A percentile compares a stretch with the other conserved stretches of the same genome.
Evolutionary conservation across 2,797 vertebrate genomes (phyloP).

Genomic region (Gallirallus australis): DNA sequence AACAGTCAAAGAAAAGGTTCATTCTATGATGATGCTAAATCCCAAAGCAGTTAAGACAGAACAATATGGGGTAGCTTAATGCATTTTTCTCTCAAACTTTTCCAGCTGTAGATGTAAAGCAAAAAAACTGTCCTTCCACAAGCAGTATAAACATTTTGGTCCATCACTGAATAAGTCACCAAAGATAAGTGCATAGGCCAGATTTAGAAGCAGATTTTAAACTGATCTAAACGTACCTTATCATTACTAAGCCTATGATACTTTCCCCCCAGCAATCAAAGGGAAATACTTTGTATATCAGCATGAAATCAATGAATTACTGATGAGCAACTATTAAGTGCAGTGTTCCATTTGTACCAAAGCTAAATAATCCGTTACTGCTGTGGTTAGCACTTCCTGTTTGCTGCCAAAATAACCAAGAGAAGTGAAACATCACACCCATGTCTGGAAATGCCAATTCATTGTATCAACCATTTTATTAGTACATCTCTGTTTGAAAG

Average conservation of each 20-base stretch:
- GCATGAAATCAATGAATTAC: not conserved
- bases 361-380: slow-evolving; percentile 17
- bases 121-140: not conserved
- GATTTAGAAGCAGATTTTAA: not conserved
- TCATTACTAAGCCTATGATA: not conserved
- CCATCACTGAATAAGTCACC: not conserved
- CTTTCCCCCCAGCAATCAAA: not conserved
- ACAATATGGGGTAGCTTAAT: not conserved
- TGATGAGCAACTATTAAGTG: not conserved
- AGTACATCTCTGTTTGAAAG: not conserved
- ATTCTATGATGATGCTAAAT: not conserved
- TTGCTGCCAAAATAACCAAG: slow-evolving; percentile 33
- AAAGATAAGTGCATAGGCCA: not conserved
- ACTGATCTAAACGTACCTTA: not conserved
- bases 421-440: slow-evolving; percentile 56
- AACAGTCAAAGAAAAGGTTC: not conserved
- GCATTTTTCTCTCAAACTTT: not conserved
- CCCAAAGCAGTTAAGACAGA: not conserved
- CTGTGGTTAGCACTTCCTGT: slow-evolving; percentile 46
- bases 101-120: not conserved
- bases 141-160: not conserved
- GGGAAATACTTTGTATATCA: not conserved
- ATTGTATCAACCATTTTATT: not conserved
- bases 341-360: not conserved
- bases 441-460: not conserved